Base-by-base conservation (phyloP, 2,888 invertebrate species). In the Amblyjoppa fuscipennis region DNA sequence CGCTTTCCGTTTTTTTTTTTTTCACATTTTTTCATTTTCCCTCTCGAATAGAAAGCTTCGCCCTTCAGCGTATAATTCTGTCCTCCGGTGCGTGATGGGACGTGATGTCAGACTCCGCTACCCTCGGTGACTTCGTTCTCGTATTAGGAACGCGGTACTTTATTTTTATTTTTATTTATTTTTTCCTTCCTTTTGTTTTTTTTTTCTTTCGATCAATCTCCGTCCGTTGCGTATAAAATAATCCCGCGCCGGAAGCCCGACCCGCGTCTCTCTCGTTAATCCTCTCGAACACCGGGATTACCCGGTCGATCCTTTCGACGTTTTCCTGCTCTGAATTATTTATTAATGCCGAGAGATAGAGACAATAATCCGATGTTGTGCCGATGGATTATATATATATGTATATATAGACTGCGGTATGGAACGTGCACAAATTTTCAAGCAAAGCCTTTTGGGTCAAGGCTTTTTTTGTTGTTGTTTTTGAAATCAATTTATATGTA, bases 201-300 rank as follows among this genome's bases (percentile, higher is more conserved):
- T 81, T 78, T 64, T 87, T 66, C 86, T 87, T 85, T 71, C 83
- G 79, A 89, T 89, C 88, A 81, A 88, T 89, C 87, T 74, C 84
- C 83, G 64, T 87, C 77, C 79, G 79, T 45, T 75, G 77, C 61
- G 85, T 83, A 83, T 89, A 78, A 84, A 88, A 88, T 90, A 89
- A 88, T 90, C 86, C 89, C 83, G 80, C 56, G 69, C 70, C 70
- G 34, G 66, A 66, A 34, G 79, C 82, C 79, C 77, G 81, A 74
- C 81, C 76, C 83, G 85, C 84, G 87, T 86, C 84, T 87, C 86
- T 88, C 83, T 53, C 56, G 68, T 78, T 90, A 90, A 90, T 90
- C 90, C 87, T 82, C 76, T 85, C 77, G 83, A 66, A 61, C 51
- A 73, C 25, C 11, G n/a, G 69, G 77, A 83, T 82, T 85, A 87